Base-by-base conservation (phyloP, 1,140 invertebrate species). In the Drosophila athabasca region DNA sequence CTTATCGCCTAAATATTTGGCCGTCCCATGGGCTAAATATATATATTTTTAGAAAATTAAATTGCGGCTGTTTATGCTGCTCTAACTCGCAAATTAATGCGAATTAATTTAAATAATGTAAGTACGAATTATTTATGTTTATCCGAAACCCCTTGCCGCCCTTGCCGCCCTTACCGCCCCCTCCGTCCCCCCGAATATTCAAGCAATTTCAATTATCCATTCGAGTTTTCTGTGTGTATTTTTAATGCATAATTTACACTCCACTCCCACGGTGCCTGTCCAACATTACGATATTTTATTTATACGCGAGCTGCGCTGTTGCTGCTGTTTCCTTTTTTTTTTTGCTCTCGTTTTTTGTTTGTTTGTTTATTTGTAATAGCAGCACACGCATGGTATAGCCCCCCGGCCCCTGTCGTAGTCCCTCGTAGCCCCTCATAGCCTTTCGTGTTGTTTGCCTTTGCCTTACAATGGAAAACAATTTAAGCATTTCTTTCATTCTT, bases 391-490 rank as follows among this genome's bases (percentile, higher is more conserved):
- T 22, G 19, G 43, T 35, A 6, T 8, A 7, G 15, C 9, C 39
- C 39, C 22, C 5, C 22, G 2, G 1, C 22, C 22, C 22, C 22
- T 3, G 3, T 24, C 22, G 2, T 3, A 26, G 24, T 0, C 15
- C 35, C 43, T 4, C n/a, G 26, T 15, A 52, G 26, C 26, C 17
- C 48, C 15, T 17, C 43, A 17, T 7, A 6, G 5, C 13, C 41
- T 1, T 7, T 35, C 54, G 45, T 71, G 52, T 79, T 77, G 61
- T 85, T 87, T 85, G 74, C 73, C 39, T 62, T 60, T 62, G 70
- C 65, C 71, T 72, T 79, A 85, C 82, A 87, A 81, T 82, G 70
- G 72, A 81, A 85, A 81, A 85, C 82, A 85, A 87, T 85, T 87
- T 87, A 78, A 62, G 79, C 74, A 79, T 57, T 49, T 49, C 19